A percentile compares a stretch with the other conserved stretches of the same genome.
phyloP scores from a whole-genome alignment of 2,113 vertebrate species.

The Lamprotornis superbus region DNA sequence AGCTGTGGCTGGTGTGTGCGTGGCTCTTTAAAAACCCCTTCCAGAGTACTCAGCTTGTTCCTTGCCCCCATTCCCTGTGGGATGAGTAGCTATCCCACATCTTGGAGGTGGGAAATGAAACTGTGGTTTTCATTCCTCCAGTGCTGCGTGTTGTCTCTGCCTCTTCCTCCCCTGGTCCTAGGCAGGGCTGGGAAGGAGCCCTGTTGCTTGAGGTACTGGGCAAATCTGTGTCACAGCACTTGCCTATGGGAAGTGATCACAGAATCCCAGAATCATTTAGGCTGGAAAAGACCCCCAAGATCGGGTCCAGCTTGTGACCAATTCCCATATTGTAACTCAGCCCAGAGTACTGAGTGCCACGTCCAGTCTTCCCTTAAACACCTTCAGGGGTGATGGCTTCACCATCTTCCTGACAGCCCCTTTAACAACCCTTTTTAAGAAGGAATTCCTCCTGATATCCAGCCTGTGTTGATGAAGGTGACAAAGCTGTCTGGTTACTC shows the following conservation, averaged over 20 bases:
- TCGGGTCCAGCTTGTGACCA: rapidly evolving
- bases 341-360: not conserved
- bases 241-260: not conserved
- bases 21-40: not conserved
- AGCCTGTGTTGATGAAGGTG: not conserved
- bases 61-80: not conserved
- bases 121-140: not conserved
- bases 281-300: not conserved
- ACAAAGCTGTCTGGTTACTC: not conserved
- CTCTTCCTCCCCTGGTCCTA: not conserved
- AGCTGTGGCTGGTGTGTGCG: not conserved
- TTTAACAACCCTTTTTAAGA: not conserved
- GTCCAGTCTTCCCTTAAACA: not conserved
- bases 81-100: not conserved
- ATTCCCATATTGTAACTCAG: not conserved
- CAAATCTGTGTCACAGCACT: not conserved
- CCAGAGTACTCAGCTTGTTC: not conserved
- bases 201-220: not conserved
- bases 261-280: not conserved
- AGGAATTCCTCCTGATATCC: not conserved
- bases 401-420: not conserved
- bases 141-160: not conserved
- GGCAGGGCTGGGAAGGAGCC: not conserved
- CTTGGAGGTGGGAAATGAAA: not conserved
- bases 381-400: not conserved